Evolutionary conservation across 2,797 vertebrate genomes (phyloP).

Genomic region (Micropoecilia bifurca): DNA sequence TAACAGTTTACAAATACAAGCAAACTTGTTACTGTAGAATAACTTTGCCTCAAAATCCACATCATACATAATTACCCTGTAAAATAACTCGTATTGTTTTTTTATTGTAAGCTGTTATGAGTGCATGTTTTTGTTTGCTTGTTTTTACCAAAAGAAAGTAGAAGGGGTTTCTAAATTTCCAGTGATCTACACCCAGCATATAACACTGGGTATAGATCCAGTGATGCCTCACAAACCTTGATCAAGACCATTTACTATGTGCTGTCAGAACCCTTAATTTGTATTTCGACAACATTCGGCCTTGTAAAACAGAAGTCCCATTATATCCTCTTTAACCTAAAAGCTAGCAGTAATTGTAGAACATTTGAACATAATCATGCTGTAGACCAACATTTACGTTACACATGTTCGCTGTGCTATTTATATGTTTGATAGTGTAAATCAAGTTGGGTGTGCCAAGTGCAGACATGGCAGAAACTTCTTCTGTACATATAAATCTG

Average conservation of each 20-base stretch:
- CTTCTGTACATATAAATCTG: conserved; percentile 3
- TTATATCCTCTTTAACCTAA: conserved; percentile 11
- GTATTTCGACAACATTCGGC: conserved; percentile 4
- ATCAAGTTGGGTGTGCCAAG: conserved; percentile 23
- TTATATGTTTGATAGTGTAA: conserved; percentile 29
- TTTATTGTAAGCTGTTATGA: neutral
- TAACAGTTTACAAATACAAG: neutral
- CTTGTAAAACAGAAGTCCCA: conserved; percentile 17
- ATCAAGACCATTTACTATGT: conserved; percentile 3
- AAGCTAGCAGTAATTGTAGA: conserved; percentile 13
- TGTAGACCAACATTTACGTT: conserved; percentile 1
- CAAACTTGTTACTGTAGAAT: neutral
- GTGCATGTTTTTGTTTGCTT: neutral
- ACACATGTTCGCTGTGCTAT: conserved; percentile 12
- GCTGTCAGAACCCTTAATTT: conserved; percentile 6
- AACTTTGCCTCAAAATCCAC: neutral
- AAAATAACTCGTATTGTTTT: neutral
- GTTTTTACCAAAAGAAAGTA: neutral
- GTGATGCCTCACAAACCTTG: conserved; percentile 5
- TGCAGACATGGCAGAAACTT: conserved; percentile 22
- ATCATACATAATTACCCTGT: too few species aligned
- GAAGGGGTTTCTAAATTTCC: conserved; percentile 1
- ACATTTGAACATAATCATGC: conserved; percentile 22
- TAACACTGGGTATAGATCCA: neutral
- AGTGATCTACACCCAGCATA: neutral